These are phyloP conservation scores for Acanthosoma haemorrhoidale DNA, from an alignment of 2,888 invertebrate genomes.

Conservation along the genomic window DNA sequence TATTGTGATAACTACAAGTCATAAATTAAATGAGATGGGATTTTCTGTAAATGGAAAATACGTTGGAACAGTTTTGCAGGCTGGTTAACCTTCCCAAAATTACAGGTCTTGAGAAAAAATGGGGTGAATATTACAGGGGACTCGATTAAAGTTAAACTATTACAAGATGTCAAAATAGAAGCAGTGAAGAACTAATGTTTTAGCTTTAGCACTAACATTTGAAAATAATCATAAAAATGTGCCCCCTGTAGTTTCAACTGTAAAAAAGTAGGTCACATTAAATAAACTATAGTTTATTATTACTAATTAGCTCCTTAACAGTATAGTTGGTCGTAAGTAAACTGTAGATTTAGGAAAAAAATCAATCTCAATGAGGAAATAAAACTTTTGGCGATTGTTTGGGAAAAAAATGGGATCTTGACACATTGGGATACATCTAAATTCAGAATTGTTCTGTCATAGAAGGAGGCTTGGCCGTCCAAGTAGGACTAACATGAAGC, in stretches of 20 bases:
- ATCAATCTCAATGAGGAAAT: too few relatives aligned
- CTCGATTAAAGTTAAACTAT: conserved; percentile 27
- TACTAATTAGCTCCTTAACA: too few relatives aligned
- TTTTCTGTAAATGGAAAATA: conserved; percentile 24
- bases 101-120: conserved; percentile 17
- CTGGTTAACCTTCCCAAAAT: conserved; percentile 26
- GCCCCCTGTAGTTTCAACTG: neutral
- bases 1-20: conserved; percentile 23
- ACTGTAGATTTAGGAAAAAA: too few relatives aligned
- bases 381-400: too few relatives aligned
- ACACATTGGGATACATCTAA: too few relatives aligned
- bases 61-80: conserved; percentile 17
- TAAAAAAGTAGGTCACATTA: neutral
- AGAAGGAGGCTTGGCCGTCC: neutral
- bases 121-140: too few relatives aligned
- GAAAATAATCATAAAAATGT: neutral
- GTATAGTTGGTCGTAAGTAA: too few relatives aligned
- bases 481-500: neutral
- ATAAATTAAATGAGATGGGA: conserved; percentile 10
- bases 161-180: conserved; percentile 26
- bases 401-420: too few relatives aligned
- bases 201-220: neutral
- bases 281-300: too few relatives aligned
- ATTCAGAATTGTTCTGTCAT: too few relatives aligned
- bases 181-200: too few relatives aligned